Percentiles rank a stretch among this genome's conserved stretches.
Evolutionary conservation across 53 echinoderm and acorn worm genomes (phyloP).

Genomic region (Zoroaster sp.): DNA sequence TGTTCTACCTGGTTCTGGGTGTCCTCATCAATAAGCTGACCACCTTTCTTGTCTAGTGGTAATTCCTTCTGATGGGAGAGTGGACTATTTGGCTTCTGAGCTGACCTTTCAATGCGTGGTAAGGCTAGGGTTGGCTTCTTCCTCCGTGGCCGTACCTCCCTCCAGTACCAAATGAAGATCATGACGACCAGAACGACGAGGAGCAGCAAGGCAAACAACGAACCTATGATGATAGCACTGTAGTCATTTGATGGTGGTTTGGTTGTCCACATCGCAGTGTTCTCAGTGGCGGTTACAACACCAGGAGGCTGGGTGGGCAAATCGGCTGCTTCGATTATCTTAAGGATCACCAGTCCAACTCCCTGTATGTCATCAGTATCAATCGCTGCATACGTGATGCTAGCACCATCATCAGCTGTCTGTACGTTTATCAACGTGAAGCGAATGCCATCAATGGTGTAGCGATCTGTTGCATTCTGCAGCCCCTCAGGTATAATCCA

Average conservation of each 20-base stretch:
- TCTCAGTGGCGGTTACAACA: not conserved
- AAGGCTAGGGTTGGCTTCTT: not conserved
- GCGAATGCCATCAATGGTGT: not conserved
- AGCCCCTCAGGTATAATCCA: not conserved
- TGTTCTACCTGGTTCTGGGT: not conserved
- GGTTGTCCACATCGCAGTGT: not conserved
- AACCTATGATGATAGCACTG: constrained; percentile 17
- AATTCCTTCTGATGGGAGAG: not conserved
- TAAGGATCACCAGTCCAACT: not conserved
- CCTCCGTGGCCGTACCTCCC: not conserved
- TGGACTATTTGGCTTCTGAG: not conserved
- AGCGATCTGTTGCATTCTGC: constrained; percentile 19
- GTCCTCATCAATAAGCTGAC: not conserved
- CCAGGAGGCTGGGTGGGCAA: not conserved
- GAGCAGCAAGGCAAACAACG: not conserved
- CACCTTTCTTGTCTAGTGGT: not conserved
- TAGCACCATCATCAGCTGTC: not conserved
- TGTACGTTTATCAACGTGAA: not conserved
- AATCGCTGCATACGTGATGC: not conserved
- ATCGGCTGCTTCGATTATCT: not conserved
- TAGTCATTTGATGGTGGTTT: not conserved
- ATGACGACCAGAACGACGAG: not conserved
- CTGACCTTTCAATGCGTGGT: not conserved
- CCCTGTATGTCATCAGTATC: constrained; percentile 23
- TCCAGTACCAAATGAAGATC: not conserved